Percentiles rank a stretch among this genome's conserved stretches.
Evolutionary conservation across 2,888 invertebrate species (phyloP).

Genomic region (Zelleria hepariella): DNA sequence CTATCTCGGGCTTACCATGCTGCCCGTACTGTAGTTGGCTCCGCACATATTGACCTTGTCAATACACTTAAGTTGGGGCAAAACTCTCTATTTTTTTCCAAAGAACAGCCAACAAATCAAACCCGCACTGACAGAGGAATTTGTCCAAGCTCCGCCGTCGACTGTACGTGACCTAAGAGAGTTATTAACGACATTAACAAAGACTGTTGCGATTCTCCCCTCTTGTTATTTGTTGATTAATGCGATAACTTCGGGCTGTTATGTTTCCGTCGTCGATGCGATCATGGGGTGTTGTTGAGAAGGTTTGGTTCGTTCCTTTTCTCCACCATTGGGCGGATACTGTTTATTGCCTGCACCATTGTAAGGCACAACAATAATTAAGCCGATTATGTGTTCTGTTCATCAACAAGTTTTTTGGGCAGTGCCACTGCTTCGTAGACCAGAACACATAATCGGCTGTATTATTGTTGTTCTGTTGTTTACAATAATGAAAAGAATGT

Average conservation of each 20-base stretch:
- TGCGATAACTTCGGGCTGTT: not conserved
- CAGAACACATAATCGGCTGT: too few species aligned
- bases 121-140: not conserved
- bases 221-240: not conserved
- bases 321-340: not conserved
- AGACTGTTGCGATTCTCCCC: not conserved
- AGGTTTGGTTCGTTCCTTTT: not conserved
- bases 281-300: not conserved
- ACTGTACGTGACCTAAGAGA: not conserved
- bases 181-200: not conserved
- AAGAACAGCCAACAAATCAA: not conserved
- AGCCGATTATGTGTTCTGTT: too few species aligned
- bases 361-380: too few species aligned
- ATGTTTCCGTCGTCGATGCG: not conserved
- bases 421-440: too few species aligned
- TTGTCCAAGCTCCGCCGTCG: not conserved
- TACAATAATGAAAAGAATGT: too few species aligned
- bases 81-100: not conserved
- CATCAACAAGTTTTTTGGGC: too few species aligned
- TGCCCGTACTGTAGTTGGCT: too few species aligned
- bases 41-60: too few species aligned
- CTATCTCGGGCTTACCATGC: too few species aligned
- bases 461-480: too few species aligned
- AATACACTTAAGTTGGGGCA: too few species aligned
- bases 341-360: not conserved